phyloP scores from a whole-genome alignment of 2,797 vertebrate species.

The Coilia nasus region DNA sequence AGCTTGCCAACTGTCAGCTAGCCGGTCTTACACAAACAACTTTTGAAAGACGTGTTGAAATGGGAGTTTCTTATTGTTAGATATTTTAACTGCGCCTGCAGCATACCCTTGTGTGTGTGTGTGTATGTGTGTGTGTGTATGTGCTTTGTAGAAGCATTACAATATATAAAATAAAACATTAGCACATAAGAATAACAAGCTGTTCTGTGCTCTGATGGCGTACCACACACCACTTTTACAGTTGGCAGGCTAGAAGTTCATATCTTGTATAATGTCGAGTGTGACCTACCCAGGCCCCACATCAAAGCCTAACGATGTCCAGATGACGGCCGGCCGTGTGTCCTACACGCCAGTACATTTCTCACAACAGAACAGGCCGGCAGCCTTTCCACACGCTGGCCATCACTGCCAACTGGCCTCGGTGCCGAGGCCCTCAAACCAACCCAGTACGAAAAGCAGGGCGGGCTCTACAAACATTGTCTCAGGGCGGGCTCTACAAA shows the following conservation, averaged over 20 bases:
- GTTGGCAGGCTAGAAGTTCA: not conserved
- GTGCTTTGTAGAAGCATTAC: not conserved
- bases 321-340: not conserved
- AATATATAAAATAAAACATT: not conserved
- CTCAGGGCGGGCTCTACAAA: not conserved
- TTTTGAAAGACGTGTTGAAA: not conserved
- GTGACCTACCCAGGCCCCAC: constrained; percentile 4
- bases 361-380: not conserved
- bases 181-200: not conserved
- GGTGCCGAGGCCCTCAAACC: not conserved
- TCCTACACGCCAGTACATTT: not conserved
- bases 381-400: not conserved
- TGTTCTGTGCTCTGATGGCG: not conserved
- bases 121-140: constrained; percentile 12
- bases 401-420: not conserved
- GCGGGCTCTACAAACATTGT: not conserved
- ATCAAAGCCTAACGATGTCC: not conserved
- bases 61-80: not conserved
- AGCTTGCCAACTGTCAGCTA: not conserved
- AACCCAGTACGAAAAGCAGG: not conserved
- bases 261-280: constrained; percentile 12
- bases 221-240: not conserved
- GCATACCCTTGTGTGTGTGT: no score
- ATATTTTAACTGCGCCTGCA: no score
- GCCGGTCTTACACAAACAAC: not conserved